These are phyloP conservation scores for Himantopus leucocephalus DNA, from an alignment of 2,113 vertebrate species.

Conservation along the genomic window DNA sequence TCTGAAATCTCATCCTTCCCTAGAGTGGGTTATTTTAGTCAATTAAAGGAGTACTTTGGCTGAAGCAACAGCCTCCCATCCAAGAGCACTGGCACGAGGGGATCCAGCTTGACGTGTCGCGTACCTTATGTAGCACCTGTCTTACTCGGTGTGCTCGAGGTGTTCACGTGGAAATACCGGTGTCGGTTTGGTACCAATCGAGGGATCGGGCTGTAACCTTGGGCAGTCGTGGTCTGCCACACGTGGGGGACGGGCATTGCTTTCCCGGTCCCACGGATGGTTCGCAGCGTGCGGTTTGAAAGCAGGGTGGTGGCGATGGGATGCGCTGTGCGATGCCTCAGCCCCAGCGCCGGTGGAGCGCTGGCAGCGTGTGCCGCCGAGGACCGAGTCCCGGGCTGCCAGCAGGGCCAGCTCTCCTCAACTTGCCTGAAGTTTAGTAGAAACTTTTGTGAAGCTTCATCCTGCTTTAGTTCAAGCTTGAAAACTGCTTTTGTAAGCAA, in stretches of 20 bases:
- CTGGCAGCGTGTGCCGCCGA: not conserved
- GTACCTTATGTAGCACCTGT: accelerated
- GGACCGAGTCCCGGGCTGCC: not conserved
- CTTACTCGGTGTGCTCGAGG: not conserved
- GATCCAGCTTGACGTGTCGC: accelerated
- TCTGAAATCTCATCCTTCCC: not conserved
- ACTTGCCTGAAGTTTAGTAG: accelerated
- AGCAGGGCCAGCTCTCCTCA: not conserved
- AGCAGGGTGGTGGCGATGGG: not conserved
- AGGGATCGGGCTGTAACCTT: not conserved
- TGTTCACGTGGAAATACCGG: accelerated
- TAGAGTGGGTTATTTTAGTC: not conserved
- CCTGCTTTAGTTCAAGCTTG: not conserved
- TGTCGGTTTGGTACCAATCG: not conserved
- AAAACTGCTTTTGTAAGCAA: not conserved
- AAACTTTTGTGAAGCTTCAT: not conserved
- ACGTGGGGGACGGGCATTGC: accelerated
- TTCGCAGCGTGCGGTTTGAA: too few species aligned
- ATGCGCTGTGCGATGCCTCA: not conserved
- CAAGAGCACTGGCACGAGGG: accelerated
- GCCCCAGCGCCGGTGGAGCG: not conserved
- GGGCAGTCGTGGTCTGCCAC: accelerated
- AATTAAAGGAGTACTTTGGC: not conserved
- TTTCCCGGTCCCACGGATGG: accelerated
- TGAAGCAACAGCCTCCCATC: not conserved